These are phyloP conservation scores for Cyphomyrus discorhynchus DNA, from an alignment of 2,113 vertebrate species.

Conservation along the genomic window DNA sequence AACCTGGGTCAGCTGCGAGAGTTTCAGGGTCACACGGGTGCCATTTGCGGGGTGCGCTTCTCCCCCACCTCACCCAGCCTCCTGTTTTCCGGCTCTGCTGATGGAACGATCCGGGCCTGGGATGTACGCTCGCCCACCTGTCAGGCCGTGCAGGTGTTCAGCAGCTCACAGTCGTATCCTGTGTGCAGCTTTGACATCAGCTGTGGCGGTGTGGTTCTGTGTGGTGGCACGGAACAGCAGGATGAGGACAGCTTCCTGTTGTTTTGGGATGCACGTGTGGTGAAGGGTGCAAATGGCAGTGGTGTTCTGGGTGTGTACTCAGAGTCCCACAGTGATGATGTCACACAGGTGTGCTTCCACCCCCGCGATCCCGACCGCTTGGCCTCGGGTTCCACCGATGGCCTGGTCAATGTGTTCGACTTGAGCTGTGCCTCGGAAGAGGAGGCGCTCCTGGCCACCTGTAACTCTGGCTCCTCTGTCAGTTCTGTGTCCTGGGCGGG, in stretches of 20 bases:
- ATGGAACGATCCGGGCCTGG: slow-evolving; percentile 73
- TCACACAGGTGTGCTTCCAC: slow-evolving; percentile 86
- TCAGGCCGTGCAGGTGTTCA: slow-evolving; percentile 59
- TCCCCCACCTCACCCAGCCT: slow-evolving; percentile 43
- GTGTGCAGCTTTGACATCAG: slow-evolving; percentile 81
- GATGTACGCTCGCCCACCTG: slow-evolving; percentile 60
- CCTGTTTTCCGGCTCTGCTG: slow-evolving; percentile 72
- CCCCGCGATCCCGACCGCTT: slow-evolving; percentile 67
- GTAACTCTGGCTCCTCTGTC: slow-evolving; percentile 78
- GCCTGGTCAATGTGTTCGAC: slow-evolving; percentile 89
- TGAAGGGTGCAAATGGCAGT: slow-evolving; percentile 23
- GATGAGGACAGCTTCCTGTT: slow-evolving; percentile 72
- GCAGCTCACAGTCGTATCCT: slow-evolving; percentile 62
- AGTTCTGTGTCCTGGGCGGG: slow-evolving; percentile 77
- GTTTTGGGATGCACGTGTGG: slow-evolving; percentile 82
- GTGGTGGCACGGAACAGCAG: slow-evolving; percentile 81
- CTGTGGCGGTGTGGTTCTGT: slow-evolving; percentile 69
- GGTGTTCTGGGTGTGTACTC: slow-evolving; percentile 76
- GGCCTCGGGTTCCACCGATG: slow-evolving; percentile 78
- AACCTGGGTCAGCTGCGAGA: slow-evolving; percentile 57
- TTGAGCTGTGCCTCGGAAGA: slow-evolving; percentile 75
- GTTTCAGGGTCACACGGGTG: slow-evolving; percentile 48
- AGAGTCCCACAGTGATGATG: slow-evolving; percentile 87
- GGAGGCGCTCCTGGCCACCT: slow-evolving; percentile 77
- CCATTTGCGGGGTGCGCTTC: slow-evolving; percentile 66